These are phyloP conservation scores for Ochotona curzoniae DNA, from an alignment of 2,113 vertebrate species.

Conservation along the genomic window DNA sequence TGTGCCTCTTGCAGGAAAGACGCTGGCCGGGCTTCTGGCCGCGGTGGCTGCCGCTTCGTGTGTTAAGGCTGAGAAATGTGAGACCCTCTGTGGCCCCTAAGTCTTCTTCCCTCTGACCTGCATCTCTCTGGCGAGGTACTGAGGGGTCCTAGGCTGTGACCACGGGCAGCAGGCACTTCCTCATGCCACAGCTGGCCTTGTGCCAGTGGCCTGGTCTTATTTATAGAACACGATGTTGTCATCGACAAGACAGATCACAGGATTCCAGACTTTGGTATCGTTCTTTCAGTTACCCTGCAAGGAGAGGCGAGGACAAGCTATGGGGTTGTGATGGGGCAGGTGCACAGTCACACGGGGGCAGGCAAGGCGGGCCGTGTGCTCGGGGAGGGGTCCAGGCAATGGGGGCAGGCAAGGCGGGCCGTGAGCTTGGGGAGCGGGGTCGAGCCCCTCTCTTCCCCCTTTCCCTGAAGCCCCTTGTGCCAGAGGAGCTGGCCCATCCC, in stretches of 20 bases:
- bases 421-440: rapidly evolving
- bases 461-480: background rate
- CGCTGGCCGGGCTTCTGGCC: background rate
- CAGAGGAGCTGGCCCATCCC: background rate
- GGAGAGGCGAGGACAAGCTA: background rate
- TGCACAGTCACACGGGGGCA: background rate
- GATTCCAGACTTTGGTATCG: background rate
- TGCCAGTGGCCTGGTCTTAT: background rate
- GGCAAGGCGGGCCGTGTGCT: rapidly evolving
- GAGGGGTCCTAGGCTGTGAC: background rate
- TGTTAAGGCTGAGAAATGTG: background rate
- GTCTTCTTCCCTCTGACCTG: slow-evolving; percentile 66
- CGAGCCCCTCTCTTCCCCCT: background rate
- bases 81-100: background rate
- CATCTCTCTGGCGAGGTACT: slow-evolving; percentile 58
- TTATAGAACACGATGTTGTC: background rate
- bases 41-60: background rate
- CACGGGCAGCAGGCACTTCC: background rate
- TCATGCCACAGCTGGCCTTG: background rate
- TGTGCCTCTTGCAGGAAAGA: background rate
- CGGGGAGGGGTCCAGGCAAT: background rate
- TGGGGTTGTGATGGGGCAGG: background rate
- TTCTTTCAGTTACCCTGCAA: background rate
- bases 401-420: background rate
- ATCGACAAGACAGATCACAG: rapidly evolving